These are phyloP conservation scores for Myiagra hebetior DNA, from an alignment of 2,113 vertebrate genomes.

Conservation along the genomic window DNA sequence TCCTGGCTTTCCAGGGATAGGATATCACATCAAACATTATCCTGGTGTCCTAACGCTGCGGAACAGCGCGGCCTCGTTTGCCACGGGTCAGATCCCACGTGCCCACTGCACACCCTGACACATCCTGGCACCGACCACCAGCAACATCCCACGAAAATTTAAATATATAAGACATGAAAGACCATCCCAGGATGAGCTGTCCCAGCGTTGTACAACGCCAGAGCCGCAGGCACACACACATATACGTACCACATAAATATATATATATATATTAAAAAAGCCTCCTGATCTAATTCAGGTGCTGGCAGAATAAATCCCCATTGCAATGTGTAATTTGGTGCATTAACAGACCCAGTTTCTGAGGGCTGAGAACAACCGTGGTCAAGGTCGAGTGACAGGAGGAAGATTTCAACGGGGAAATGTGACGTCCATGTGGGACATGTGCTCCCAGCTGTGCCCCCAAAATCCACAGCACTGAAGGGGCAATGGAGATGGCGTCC, in stretches of 20 bases:
- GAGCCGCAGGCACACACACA: not conserved
- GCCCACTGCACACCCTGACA: accelerated
- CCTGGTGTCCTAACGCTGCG: not conserved
- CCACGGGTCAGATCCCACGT: not conserved
- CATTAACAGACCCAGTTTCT: slow-evolving; percentile 23
- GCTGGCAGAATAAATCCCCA: slow-evolving; percentile 14
- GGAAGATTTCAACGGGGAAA: not conserved
- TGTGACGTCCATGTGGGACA: not conserved
- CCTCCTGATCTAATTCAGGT: slow-evolving; percentile 1
- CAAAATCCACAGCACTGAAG: not conserved
- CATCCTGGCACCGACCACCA: accelerated
- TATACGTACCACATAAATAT: not conserved
- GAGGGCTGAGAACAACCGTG: not conserved
- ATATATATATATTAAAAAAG: not conserved
- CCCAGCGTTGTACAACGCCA: not conserved
- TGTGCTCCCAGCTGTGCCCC: not conserved
- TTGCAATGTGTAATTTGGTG: slow-evolving; percentile 20
- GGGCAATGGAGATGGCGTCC: not conserved
- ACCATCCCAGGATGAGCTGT: not conserved
- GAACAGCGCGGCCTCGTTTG: not conserved
- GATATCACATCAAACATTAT: not conserved
- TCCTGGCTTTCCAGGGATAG: not conserved
- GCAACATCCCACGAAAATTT: not conserved
- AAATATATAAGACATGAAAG: not conserved
- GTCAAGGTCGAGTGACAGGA: not conserved